Evolutionary conservation across 2,113 vertebrate genomes (phyloP), one percentile per base, ranked within the genome.

Genomic region (Spermophilus dauricus): DNA sequence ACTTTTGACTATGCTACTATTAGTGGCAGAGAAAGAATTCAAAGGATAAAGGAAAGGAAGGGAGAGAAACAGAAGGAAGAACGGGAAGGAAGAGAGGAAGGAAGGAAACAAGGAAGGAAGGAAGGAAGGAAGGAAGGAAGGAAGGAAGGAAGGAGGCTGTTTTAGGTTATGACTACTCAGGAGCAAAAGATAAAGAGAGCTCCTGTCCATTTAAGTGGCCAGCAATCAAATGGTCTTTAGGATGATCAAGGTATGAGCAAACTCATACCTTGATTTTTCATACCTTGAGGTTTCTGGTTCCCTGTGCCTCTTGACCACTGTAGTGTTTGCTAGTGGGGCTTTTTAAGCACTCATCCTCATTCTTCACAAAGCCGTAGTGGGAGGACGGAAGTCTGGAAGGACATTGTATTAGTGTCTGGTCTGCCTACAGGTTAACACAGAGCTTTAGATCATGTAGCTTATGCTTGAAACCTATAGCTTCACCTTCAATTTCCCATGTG

Each of bases 31-130:
- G 77, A 87, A 76, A 14, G 0, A 85, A 39, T 48, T 63, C 24
- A 76, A 51, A 24, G 10, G 14, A 80, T n/a, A 26, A 48, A 67
- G 26, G 8, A 9, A 48, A 32, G 5, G 2, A 48, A 42, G 53
- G 2, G 14, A 34, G 9, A 8, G 28, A 28, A 17, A 14, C 32
- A 78, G 37, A 12, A 58, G 20, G 8, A 45, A 67, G n/a, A 18
- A 32, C 22, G 8, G 17, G 3, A 73, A 18, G 2, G 2, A 8
- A n/a, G 4, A 8, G 12, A 24, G 11, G 17, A 32, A 39, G 10
- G 2, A 16, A 8, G 26, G 7, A 6, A 12, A 0, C 1, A 10
- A 24, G 13, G 30, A 56, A 53, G 16, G n/a, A n/a, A n/a, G n/a
- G n/a, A n/a, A n/a, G n/a, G n/a, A n/a, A n/a, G n/a, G n/a, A n/a